phyloP scores from a whole-genome alignment of 2,888 invertebrate genomes.

The Hirtodrosophila histrioides region DNA sequence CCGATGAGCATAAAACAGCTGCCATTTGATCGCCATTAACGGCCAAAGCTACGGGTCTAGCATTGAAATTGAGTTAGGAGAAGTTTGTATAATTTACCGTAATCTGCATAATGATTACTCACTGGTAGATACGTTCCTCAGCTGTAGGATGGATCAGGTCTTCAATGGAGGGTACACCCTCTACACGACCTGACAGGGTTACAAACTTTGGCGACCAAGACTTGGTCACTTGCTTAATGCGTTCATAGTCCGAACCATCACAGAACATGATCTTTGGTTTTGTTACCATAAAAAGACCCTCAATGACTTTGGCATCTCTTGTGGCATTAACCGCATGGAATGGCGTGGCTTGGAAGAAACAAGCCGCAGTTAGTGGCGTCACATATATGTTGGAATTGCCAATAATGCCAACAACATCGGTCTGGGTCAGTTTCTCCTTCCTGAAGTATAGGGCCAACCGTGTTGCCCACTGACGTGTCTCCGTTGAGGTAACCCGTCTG shows the following conservation, averaged over 20 bases:
- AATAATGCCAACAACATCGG: conserved; percentile 48
- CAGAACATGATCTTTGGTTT: conserved; percentile 74
- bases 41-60: conserved; percentile 38
- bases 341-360: conserved; percentile 51
- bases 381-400: conserved; percentile 41
- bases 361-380: conserved; percentile 33
- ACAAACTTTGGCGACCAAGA: conserved; percentile 53
- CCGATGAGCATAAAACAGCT: conserved; percentile 71
- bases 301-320: conserved; percentile 33
- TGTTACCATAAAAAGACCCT: conserved; percentile 45
- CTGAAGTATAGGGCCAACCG: conserved; percentile 48
- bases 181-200: conserved; percentile 44
- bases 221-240: conserved; percentile 52
- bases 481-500: conserved; percentile 28
- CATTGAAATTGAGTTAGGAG: background rate
- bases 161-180: conserved; percentile 44
- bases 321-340: conserved; percentile 58
- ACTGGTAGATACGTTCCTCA: conserved; percentile 40
- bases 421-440: conserved; percentile 49
- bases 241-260: conserved; percentile 52
- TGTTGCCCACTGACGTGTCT: conserved; percentile 35
- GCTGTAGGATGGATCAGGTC: conserved; percentile 44
- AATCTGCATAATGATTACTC: conserved; percentile 10
- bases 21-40: conserved; percentile 51
- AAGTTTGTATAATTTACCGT: background rate